Evolutionary conservation across 1,140 invertebrate species (phyloP).

Genomic region (Hirudo medicinalis): DNA sequence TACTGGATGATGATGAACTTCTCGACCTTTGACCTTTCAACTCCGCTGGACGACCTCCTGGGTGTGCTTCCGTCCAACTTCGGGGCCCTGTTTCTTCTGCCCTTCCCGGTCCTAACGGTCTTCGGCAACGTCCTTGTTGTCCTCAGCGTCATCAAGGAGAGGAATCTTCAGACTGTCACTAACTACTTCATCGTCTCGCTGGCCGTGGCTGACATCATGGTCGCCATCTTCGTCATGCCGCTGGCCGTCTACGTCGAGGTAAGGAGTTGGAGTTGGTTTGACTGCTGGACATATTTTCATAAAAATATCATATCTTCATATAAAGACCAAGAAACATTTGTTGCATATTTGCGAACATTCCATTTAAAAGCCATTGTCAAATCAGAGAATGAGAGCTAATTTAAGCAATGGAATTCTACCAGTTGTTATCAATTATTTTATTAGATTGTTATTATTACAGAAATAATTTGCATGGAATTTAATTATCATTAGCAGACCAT

Average conservation of each 20-base stretch:
- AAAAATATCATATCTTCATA: too few relatives aligned
- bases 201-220: slow-evolving; percentile 85
- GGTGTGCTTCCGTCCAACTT: neutral
- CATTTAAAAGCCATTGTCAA: too few relatives aligned
- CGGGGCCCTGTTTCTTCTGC: slow-evolving; percentile 19
- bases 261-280: neutral
- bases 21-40: neutral
- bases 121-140: slow-evolving; percentile 95
- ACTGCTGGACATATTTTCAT: neutral
- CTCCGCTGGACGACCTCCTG: neutral
- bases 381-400: too few relatives aligned
- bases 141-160: slow-evolving; percentile 54
- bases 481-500: too few relatives aligned
- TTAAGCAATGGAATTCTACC: too few relatives aligned
- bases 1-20: neutral
- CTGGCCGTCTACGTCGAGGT: slow-evolving; percentile 58
- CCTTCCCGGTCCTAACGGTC: slow-evolving; percentile 81
- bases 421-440: too few relatives aligned
- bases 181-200: slow-evolving; percentile 97
- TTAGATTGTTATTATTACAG: too few relatives aligned
- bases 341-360: too few relatives aligned
- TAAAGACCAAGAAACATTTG: too few relatives aligned
- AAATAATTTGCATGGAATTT: too few relatives aligned
- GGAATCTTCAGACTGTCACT: slow-evolving; percentile 73
- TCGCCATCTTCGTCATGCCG: slow-evolving; percentile 92